Evolutionary conservation across 2,113 vertebrate genomes (phyloP).

Genomic region (Larimichthys crocea): DNA sequence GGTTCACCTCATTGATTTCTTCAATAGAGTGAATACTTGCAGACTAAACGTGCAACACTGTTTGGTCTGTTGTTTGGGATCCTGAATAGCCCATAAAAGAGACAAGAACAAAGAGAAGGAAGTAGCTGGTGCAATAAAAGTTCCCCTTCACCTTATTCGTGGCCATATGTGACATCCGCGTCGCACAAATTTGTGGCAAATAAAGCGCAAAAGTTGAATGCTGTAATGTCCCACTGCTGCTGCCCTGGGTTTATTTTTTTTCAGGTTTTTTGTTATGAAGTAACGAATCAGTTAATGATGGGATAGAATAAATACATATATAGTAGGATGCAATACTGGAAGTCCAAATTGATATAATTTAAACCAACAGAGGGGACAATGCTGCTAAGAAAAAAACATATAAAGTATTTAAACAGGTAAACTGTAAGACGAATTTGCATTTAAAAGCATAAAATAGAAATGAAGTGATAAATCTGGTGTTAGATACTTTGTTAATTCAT

Average conservation of each 20-base stretch:
- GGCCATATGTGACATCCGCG: conserved; percentile 79
- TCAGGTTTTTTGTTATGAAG: background rate
- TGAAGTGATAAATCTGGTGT: background rate
- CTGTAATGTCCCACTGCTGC: background rate
- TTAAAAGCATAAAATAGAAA: background rate
- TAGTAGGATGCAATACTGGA: background rate
- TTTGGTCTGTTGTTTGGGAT: conserved; percentile 73
- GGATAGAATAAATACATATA: background rate
- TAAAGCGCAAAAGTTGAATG: conserved; percentile 47
- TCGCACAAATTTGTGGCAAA: conserved; percentile 59
- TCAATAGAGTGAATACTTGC: conserved; percentile 59
- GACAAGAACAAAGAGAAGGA: conserved; percentile 83
- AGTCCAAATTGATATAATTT: background rate
- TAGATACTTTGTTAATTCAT: background rate
- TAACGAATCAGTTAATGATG: background rate
- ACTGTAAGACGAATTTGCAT: background rate
- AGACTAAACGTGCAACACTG: conserved; percentile 70
- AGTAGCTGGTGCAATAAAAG: conserved; percentile 81
- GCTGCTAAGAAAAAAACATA: background rate
- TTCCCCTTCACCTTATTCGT: conserved; percentile 73
- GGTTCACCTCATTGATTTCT: conserved; percentile 70
- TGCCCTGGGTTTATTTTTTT: background rate
- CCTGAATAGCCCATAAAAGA: conserved; percentile 80
- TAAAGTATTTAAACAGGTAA: background rate
- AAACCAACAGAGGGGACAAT: background rate